phyloP scores from a whole-genome alignment of 2,113 vertebrate species.

The Atractosteus spatula region DNA sequence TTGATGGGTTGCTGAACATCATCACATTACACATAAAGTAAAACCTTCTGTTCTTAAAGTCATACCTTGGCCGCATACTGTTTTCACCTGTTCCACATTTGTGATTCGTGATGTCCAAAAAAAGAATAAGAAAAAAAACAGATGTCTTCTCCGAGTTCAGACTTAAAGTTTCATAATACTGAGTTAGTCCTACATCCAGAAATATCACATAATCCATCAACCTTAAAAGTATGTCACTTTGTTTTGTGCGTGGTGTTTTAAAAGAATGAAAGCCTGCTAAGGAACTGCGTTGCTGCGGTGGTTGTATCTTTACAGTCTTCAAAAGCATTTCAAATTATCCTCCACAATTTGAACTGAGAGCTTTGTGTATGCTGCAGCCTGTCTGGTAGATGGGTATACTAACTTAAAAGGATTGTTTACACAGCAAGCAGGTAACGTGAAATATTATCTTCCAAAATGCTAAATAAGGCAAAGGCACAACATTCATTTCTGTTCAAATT shows the following conservation, averaged over 20 bases:
- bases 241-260: neutral
- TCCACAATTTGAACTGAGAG: slow-evolving; percentile 3
- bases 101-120: too few species aligned
- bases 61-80: too few species aligned
- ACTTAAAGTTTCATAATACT: too few species aligned
- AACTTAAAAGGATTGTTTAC: slow-evolving; percentile 5
- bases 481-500: neutral
- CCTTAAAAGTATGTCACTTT: slow-evolving; percentile 2
- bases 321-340: neutral
- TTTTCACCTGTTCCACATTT: too few species aligned
- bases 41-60: too few species aligned
- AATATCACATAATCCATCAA: neutral
- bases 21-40: too few species aligned
- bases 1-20: too few species aligned
- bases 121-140: too few species aligned
- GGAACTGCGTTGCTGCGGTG: neutral
- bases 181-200: neutral
- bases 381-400: neutral
- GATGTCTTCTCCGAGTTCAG: too few species aligned
- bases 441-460: neutral
- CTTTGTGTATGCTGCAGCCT: neutral
- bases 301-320: neutral
- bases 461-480: neutral
- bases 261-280: neutral
- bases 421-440: neutral